phyloP scores from a whole-genome alignment of 2,797 vertebrate genomes.

The Danio kyathit region DNA sequence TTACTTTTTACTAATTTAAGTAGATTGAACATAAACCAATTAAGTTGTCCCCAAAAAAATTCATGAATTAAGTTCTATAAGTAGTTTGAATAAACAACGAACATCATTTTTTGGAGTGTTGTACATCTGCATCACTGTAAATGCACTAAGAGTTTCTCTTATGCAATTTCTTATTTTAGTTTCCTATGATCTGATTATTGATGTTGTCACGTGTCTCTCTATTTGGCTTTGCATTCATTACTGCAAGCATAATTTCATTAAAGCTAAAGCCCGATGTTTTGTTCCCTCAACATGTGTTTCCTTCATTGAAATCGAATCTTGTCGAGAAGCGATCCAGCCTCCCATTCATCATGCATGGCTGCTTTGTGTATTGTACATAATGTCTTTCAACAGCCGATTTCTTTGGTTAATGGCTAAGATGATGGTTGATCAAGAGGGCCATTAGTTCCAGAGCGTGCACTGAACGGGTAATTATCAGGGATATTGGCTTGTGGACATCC shows the following conservation, averaged over 20 bases:
- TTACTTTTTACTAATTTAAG: too few relatives aligned
- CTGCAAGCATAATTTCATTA: constrained; percentile 16
- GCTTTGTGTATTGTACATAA: constrained; percentile 27
- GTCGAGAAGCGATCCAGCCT: constrained; percentile 2
- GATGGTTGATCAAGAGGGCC: constrained; percentile 55
- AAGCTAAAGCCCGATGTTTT: background rate
- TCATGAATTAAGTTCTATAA: too few relatives aligned
- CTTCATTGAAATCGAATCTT: background rate
- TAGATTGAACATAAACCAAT: too few relatives aligned
- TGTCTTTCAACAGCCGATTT: constrained; percentile 26
- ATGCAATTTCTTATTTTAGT: too few relatives aligned
- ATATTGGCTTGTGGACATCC: constrained; percentile 68
- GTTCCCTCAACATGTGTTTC: constrained; percentile 4
- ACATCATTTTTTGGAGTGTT: too few relatives aligned
- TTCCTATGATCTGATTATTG: background rate
- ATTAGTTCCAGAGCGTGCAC: constrained; percentile 66
- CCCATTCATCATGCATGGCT: constrained; percentile 2
- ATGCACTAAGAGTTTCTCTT: too few relatives aligned
- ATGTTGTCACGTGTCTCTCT: background rate
- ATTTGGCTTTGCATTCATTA: background rate
- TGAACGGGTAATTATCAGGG: constrained; percentile 67
- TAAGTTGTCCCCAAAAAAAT: too few relatives aligned
- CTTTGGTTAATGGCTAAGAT: constrained; percentile 47
- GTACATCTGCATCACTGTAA: background rate
- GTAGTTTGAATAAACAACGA: too few relatives aligned